Base-by-base conservation (phyloP, 2,888 invertebrate genomes). In the Meiosimyza decipiens region DNA sequence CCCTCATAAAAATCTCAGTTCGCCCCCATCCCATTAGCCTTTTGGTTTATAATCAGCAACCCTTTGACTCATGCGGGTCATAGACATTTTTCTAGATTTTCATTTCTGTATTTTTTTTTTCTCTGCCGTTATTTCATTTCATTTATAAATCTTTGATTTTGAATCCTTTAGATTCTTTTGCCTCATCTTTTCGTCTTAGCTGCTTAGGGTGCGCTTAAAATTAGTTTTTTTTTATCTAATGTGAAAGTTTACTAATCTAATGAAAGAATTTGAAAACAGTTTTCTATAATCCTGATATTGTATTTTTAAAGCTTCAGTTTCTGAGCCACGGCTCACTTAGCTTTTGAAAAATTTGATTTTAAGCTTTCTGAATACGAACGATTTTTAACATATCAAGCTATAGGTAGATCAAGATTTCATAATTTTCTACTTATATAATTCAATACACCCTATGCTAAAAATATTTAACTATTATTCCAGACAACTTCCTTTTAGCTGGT, bases 31-130 rank as follows among this genome's bases (percentile, higher is more conserved):
- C 62, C 2, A 63, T 15, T 9, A 18, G 6, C 55, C 12, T 15
- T 28, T 54, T 54, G 54, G 54, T 15, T 64, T 50, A n/a, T 13
- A 64, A 40, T 13, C 57, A 51, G 52, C 70, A 77, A 74, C 76
- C 77, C 76, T 74, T 77, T 72, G 69, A 71, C 72, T 71, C 73
- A 77, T 79, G 72, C 78, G 78, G 79, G 78, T 78, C 79, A 77
- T 73, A 78, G 75, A 47, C 57, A 47, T 16, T 13, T 50, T n/a
- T 51, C 18, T 47, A 40, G 40, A 40, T 40, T 40, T 9, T 9
- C 40, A 40, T 4, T 4, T 13, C 11, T 47, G 5, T n/a, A 1
- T 47, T 50, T 64, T 64, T 16, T 9, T 63, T 16, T 50, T 50
- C 11, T 11, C 7, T 66, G 33, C 16, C 40, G 52, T 33, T 51